Conservation (phyloP, 2,113 vertebrate genomes). For the Chamaea fasciata region DNA sequence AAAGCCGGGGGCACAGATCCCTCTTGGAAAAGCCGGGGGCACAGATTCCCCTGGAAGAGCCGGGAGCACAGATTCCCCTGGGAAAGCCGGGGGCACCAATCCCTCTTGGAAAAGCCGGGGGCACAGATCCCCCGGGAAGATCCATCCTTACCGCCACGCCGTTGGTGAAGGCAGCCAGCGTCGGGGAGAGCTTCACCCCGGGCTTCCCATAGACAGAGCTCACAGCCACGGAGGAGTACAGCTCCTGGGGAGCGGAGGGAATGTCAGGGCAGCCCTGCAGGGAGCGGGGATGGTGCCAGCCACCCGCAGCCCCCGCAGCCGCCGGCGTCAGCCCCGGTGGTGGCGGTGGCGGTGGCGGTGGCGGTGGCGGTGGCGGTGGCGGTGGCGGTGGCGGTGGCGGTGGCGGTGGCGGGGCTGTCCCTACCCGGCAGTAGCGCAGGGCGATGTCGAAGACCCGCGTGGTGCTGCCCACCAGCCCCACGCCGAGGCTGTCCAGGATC, state of each 20-base stretch:
- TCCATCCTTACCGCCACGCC: slow-evolving; percentile 81
- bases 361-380: too few relatives aligned
- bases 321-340: rapidly evolving
- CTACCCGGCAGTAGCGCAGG: slow-evolving; percentile 84
- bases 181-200: slow-evolving; percentile 75
- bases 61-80: background rate
- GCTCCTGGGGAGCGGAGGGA: slow-evolving; percentile 58
- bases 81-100: too few relatives aligned
- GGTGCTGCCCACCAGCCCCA: slow-evolving; percentile 84
- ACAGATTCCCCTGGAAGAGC: background rate
- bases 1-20: background rate
- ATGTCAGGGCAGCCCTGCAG: background rate
- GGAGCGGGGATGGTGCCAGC: background rate
- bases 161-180: slow-evolving; percentile 82
- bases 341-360: too few relatives aligned
- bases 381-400: rapidly evolving
- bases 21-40: too few relatives aligned
- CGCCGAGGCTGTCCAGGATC: slow-evolving; percentile 87
- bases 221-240: slow-evolving; percentile 73
- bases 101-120: rapidly evolving
- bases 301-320: too few relatives aligned
- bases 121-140: background rate
- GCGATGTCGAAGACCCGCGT: slow-evolving; percentile 78
- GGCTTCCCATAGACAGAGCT: slow-evolving; percentile 82
- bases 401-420: background rate